Evolutionary conservation across 2,888 invertebrate species (phyloP), one percentile per base, ranked within the genome.

Genomic region (Lasioglossum lativentre): DNA sequence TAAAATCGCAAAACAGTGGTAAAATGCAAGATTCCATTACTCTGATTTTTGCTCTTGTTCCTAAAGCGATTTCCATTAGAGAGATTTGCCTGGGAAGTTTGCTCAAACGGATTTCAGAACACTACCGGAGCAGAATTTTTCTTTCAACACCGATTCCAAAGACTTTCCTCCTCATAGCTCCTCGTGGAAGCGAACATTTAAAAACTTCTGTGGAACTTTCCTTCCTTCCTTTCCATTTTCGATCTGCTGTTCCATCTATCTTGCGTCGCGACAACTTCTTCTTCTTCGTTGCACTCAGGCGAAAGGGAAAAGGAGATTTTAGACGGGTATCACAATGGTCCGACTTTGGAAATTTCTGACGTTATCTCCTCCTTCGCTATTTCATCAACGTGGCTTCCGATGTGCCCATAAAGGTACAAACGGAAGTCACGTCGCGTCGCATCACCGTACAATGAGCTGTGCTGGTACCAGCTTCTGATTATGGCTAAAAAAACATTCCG

Each of bases 341-440:
- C 42, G 66, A 75, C 79, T 81, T 88, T 56, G 82, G 84, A 76
- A 85, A 85, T 85, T 86, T 82, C 84, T 75, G 84, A 83, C 84
- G 81, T 88, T 88, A 89, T 89, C 89, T 76, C 68, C 6, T 38
- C 40, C 75, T 56, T 76, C 70, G 74, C 27, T 75, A 71, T 80
- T 80, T 82, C 82, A 38, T 78, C 82, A 75, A 75, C 87, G 80
- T 78, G 75, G 30, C 73, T 75, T 74, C 77, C 63, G 81, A 80
- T 84, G 66, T 82, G 82, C 80, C 82, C 79, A 73, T 71, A 82
- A 82, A 87, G 84, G 87, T 80, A 81, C 34, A 82, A 82, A 83
- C 82, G 89, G 86, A 86, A 88, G 83, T 88, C 86, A 85, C 85
- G 87, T 88, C 88, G 80, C 77, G 81, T 40, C 77, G 38, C 77